phyloP scores from a whole-genome alignment of 2,113 vertebrate genomes.

The Merops nubicus region DNA sequence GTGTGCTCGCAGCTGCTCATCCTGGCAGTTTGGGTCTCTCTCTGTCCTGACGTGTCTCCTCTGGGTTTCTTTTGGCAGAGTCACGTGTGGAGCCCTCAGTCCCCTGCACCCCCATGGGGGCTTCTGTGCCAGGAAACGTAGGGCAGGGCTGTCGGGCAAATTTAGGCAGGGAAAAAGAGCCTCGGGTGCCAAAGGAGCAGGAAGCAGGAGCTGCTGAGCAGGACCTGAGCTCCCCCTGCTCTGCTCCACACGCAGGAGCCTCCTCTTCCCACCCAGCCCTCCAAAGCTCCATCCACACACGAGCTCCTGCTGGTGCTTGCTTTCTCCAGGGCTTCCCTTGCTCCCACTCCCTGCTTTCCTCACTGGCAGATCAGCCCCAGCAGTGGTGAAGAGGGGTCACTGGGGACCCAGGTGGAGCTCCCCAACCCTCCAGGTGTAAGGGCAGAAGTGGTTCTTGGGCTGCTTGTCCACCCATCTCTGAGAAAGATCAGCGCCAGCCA shows the following conservation, averaged over 20 bases:
- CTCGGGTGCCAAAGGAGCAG: background rate
- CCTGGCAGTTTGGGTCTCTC: background rate
- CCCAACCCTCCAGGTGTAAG: background rate
- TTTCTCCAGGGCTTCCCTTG: background rate
- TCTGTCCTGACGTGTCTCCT: background rate
- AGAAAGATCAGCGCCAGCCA: background rate
- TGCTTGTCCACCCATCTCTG: background rate
- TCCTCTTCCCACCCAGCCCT: background rate
- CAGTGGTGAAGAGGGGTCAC: background rate
- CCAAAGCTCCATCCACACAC: background rate
- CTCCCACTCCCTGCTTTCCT: background rate
- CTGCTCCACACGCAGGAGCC: background rate
- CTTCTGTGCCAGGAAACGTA: background rate
- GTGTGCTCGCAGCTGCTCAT: conserved; percentile 22
- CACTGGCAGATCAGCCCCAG: background rate
- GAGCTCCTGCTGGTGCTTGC: background rate
- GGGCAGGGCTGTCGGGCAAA: background rate
- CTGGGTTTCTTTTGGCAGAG: background rate
- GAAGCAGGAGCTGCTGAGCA: background rate
- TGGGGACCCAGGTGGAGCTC: background rate
- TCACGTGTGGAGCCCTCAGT: background rate
- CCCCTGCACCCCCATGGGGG: background rate
- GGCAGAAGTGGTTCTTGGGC: background rate
- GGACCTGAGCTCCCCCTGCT: background rate
- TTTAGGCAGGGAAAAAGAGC: background rate